These are phyloP conservation scores for Anaspis maculata DNA, from an alignment of 2,888 invertebrate genomes.

Conservation along the genomic window DNA sequence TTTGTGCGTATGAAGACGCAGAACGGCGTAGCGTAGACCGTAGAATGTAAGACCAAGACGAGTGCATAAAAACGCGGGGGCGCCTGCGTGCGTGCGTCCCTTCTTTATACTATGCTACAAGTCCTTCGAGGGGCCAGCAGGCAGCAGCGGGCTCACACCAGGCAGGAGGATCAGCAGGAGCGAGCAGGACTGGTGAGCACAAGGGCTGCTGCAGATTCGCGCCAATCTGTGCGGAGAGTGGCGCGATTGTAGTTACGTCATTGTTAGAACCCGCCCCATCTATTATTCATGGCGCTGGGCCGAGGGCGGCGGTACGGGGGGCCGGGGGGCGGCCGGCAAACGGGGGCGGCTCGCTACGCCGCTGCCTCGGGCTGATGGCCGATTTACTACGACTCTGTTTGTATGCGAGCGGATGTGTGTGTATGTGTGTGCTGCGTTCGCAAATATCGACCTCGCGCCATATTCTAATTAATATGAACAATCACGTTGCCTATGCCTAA, in stretches of 20 bases:
- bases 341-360: slow-evolving; percentile 19
- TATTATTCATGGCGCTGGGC: slow-evolving; percentile 37
- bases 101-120: too few relatives aligned
- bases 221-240: slow-evolving; percentile 39
- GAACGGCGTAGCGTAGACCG: too few relatives aligned
- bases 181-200: slow-evolving; percentile 24
- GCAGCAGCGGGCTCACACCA: too few relatives aligned
- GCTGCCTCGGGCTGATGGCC: slow-evolving; percentile 19
- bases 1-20: too few relatives aligned
- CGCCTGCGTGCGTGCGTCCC: too few relatives aligned
- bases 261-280: slow-evolving; percentile 42
- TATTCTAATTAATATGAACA: slow-evolving; percentile 13
- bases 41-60: too few relatives aligned
- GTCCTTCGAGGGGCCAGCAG: slow-evolving; percentile 11
- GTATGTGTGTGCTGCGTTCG: slow-evolving; percentile 12
- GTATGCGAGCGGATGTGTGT: slow-evolving; percentile 10
- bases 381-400: slow-evolving; percentile 16
- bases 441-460: slow-evolving; percentile 18
- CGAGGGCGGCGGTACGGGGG: slow-evolving; percentile 17
- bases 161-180: slow-evolving; percentile 18
- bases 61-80: too few relatives aligned
- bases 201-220: slow-evolving; percentile 28
- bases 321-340: background rate
- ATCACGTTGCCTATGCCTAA: too few relatives aligned
- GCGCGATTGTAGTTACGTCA: slow-evolving; percentile 43